phyloP scores from a whole-genome alignment of 2,888 invertebrate species.

The Xanthia togata region DNA sequence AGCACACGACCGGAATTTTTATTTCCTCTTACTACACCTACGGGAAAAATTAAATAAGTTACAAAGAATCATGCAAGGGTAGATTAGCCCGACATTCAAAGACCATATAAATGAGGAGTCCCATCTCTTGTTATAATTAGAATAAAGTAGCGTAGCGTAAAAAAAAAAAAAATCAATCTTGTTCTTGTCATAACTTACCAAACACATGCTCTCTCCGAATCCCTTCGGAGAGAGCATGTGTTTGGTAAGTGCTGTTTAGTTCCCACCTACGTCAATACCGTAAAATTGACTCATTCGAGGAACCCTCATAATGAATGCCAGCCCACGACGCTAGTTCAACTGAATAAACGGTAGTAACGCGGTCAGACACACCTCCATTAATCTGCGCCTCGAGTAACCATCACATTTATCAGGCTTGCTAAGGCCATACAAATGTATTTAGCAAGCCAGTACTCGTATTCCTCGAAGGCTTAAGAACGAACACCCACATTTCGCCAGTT shows the following conservation, averaged over 20 bases:
- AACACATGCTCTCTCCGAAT: background rate
- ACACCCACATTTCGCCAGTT: background rate
- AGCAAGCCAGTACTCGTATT: background rate
- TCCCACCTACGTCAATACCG: conserved; percentile 1
- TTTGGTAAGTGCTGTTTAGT: no score
- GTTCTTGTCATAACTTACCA: background rate
- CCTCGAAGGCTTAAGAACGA: background rate
- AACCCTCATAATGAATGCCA: conserved; percentile 35
- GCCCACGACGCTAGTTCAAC: conserved; percentile 1
- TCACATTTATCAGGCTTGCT: conserved; percentile 39
- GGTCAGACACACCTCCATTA: conserved; percentile 44
- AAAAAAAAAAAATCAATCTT: background rate
- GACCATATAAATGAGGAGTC: background rate
- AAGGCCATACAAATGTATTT: conserved; percentile 6
- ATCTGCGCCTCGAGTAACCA: conserved; percentile 43
- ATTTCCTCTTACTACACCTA: conserved; percentile 14
- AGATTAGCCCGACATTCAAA: background rate
- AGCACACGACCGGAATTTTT: conserved; percentile 19
- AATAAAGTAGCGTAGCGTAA: background rate
- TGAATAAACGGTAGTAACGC: conserved; percentile 39
- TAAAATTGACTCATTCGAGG: conserved; percentile 28
- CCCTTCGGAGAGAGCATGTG: no score
- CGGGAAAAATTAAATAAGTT: background rate
- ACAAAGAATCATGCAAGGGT: background rate
- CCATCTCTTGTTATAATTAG: background rate